Evolutionary conservation across 1,140 invertebrate genomes (phyloP), one percentile per base, ranked within the genome.

Genomic region (Brachionus paranguensis): DNA sequence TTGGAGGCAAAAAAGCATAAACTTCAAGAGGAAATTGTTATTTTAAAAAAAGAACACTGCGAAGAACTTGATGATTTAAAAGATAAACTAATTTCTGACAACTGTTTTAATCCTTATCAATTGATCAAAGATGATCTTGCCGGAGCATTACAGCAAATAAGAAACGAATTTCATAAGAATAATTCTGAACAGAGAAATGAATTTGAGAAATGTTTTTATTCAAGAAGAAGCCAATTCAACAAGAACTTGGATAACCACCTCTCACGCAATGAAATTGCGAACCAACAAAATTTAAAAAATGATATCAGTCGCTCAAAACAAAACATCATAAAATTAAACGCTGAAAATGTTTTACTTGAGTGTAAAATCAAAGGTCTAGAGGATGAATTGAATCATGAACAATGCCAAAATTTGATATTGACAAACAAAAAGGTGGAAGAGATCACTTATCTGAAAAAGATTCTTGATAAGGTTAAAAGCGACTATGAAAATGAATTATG

Each of bases 61-160:
- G n/a, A 65, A 60, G 45, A 84, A 64, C 37, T 84, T 0, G n/a
- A 76, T 37, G 83, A 84, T 29, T 17, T 84, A n/a, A 50, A 74
- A 47, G 17, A 74, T 12, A 1, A 17, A 17, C 33, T 17, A 5
- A 37, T 72, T n/a, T 24, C 50, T 27, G 20, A 72, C 0, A 55
- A 68, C 5, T 24, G 11, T n/a, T 76, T 84, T 11, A 47, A 84
- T 65, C 45, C 68, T 11, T 24, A 45, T 24, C 17, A 60, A 24
- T 84, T 37, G 20, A 20, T 74, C 29, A 74, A 65, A 24, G 43
- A 65, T 65, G 68, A 84, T 37, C 24, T 74, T 24, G 17, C 45
- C 1, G 41, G 53, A 29, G 50, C 68, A 12, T 55, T 84, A 55
- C 33, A 45, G 5, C 11, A 84, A 20, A 84, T 84, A 47, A 64